Evolutionary conservation across 2,113 vertebrate species (phyloP).

Genomic region (Sakesphorus luctuosus): DNA sequence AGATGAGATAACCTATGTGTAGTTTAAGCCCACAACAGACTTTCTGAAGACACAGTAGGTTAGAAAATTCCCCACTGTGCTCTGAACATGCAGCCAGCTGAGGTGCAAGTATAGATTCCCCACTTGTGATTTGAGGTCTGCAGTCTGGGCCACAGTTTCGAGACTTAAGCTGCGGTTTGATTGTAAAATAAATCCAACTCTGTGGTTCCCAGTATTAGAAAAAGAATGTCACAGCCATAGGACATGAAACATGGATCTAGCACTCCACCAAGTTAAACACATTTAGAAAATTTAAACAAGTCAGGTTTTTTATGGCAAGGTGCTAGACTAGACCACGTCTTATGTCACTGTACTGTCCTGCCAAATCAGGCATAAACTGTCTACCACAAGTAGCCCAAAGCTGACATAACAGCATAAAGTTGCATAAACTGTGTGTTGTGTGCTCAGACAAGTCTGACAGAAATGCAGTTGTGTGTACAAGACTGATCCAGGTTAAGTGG

Average conservation of each 20-base stretch:
- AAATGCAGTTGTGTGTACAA: neutral
- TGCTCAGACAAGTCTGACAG: neutral
- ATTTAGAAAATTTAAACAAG: neutral
- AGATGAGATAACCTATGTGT: neutral
- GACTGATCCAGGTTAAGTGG: neutral
- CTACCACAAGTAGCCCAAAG: neutral
- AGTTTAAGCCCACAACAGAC: neutral
- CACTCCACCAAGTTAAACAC: neutral
- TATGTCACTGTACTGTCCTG: neutral
- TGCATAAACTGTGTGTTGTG: neutral
- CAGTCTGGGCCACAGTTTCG: neutral
- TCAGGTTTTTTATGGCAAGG: neutral
- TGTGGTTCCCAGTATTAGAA: neutral
- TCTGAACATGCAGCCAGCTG: neutral
- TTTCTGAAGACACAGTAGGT: neutral
- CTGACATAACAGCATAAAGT: neutral
- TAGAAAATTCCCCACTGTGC: neutral
- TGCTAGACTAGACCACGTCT: neutral
- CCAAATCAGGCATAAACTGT: neutral
- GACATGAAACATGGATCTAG: neutral
- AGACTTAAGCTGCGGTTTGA: neutral
- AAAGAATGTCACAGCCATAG: neutral
- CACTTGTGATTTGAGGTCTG: neutral
- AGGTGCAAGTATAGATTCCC: neutral
- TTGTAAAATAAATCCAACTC: conserved; percentile 14